phyloP scores from a whole-genome alignment of 2,888 invertebrate genomes.

The Cheilosia soror region DNA sequence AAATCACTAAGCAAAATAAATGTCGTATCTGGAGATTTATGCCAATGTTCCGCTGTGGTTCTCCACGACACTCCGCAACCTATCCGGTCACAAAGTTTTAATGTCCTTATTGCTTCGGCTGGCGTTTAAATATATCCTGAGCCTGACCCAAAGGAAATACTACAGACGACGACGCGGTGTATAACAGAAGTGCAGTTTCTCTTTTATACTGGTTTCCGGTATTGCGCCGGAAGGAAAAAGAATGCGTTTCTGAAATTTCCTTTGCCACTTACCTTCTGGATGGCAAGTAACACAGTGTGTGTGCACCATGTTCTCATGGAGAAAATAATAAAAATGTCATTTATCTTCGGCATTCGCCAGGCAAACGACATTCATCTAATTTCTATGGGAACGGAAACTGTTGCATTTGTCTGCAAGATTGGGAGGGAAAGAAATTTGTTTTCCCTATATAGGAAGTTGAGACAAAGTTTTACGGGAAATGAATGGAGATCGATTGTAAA shows the following conservation, averaged over 20 bases:
- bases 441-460: too few species aligned
- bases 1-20: constrained; percentile 25
- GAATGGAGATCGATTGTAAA: not conserved
- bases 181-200: constrained; percentile 7
- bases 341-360: constrained; percentile 17
- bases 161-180: not conserved
- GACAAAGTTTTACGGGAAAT: not conserved
- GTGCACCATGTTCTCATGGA: not conserved
- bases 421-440: not conserved
- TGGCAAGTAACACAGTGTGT: not conserved
- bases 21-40: constrained; percentile 23
- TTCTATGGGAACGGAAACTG: constrained; percentile 8
- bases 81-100: constrained; percentile 20
- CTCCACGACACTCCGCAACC: constrained; percentile 1
- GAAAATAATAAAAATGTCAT: constrained; percentile 36
- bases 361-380: constrained; percentile 32
- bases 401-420: constrained; percentile 1
- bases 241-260: constrained; percentile 25
- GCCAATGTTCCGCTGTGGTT: not conserved
- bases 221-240: constrained; percentile 16
- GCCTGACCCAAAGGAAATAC: not conserved
- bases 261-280: constrained; percentile 25
- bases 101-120: not conserved
- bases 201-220: constrained; percentile 5
- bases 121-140: not conserved